Evolutionary conservation across 2,888 invertebrate genomes (phyloP).

Genomic region (Cantharis nigra): DNA sequence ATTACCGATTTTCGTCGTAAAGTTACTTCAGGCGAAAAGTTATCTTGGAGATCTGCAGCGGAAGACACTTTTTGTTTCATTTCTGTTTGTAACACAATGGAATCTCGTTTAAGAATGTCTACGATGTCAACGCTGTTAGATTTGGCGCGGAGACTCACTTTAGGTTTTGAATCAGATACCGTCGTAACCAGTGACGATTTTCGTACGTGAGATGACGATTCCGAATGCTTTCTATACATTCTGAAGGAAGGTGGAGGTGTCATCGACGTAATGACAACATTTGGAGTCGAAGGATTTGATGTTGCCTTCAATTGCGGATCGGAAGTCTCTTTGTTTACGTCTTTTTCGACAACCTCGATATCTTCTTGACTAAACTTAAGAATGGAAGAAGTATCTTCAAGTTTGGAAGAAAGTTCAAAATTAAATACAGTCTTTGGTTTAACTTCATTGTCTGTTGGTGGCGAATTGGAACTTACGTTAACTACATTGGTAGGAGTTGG

Average conservation of each 20-base stretch:
- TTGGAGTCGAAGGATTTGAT: conserved; percentile 32
- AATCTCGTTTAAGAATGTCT: conserved; percentile 50
- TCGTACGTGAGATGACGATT: conserved; percentile 22
- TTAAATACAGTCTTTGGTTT: conserved; percentile 43
- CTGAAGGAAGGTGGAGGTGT: conserved; percentile 27
- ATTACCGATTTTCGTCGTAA: conserved; percentile 63
- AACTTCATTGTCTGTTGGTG: conserved; percentile 48
- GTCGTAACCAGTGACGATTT: conserved; percentile 31
- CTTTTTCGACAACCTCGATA: conserved; percentile 55
- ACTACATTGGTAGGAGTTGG: conserved; percentile 59
- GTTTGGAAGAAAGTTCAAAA: conserved; percentile 35
- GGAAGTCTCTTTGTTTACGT: conserved; percentile 36
- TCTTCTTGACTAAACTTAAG: conserved; percentile 57
- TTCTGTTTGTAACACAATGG: conserved; percentile 42
- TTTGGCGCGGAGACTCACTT: conserved; percentile 61
- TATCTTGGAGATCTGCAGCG: conserved; percentile 49
- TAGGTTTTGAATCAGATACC: conserved; percentile 41
- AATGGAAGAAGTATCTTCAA: conserved; percentile 43
- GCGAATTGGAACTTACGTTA: conserved; percentile 66
- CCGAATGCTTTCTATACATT: conserved; percentile 32
- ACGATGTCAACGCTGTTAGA: conserved; percentile 62
- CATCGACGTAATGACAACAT: conserved; percentile 36
- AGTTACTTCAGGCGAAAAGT: conserved; percentile 54
- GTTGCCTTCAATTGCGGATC: conserved; percentile 35
- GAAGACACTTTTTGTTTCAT: conserved; percentile 56